A percentile compares a stretch with the other conserved stretches of the same genome.
Conservation (phyloP, 2,888 invertebrate species). For the Fragum whitleyi region DNA sequence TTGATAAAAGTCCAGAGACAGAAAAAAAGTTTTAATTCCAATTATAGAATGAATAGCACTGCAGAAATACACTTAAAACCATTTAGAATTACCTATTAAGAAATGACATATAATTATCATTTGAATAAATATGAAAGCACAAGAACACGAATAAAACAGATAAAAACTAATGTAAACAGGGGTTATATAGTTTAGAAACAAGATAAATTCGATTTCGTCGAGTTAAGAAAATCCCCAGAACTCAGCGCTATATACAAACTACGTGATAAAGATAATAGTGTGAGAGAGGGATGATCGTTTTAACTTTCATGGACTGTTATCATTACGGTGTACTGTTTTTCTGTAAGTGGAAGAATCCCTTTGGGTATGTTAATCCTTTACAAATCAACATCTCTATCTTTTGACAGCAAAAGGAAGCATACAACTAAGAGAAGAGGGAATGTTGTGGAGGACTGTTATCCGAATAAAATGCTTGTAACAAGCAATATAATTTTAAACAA, state of each 20-base stretch:
- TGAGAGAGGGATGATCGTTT: conserved; percentile 22
- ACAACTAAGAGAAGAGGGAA: too few relatives aligned
- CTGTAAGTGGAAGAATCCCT: conserved; percentile 18
- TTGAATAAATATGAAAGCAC: neutral
- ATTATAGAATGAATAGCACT: neutral
- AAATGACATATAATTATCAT: neutral
- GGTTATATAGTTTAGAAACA: neutral
- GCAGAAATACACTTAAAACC: neutral
- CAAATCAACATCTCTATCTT: too few relatives aligned
- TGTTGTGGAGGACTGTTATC: too few relatives aligned
- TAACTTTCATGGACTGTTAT: conserved; percentile 26
- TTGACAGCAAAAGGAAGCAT: too few relatives aligned
- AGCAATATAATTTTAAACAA: too few relatives aligned
- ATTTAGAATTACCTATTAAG: neutral
- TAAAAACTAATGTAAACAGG: neutral
- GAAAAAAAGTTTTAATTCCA: neutral
- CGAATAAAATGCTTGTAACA: too few relatives aligned
- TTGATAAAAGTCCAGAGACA: neutral
- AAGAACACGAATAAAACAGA: neutral
- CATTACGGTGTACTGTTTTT: conserved; percentile 17
- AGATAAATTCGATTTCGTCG: neutral
- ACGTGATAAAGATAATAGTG: conserved; percentile 19
- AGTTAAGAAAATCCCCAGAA: conserved; percentile 22
- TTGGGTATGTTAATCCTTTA: neutral
- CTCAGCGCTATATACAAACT: conserved; percentile 9